Base-by-base conservation (phyloP, 2,113 vertebrate genomes). In the Petrocephalus zakoni region DNA sequence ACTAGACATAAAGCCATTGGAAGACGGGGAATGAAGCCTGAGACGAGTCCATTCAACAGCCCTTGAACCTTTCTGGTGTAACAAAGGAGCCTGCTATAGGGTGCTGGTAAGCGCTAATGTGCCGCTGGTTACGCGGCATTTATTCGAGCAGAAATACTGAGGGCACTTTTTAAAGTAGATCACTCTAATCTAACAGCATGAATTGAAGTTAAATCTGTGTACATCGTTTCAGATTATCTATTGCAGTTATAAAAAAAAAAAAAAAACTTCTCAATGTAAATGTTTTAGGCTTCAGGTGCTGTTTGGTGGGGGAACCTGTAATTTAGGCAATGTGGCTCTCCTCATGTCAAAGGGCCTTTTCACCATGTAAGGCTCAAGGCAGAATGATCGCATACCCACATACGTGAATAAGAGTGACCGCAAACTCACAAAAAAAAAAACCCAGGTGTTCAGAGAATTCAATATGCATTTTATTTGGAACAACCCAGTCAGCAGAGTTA, bases 391-490 rank as follows among this genome's bases (percentile, higher is more conserved):
- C 34, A 42, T 37, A 42, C 72, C 34, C 34, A 42, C 72, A 75
- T 42, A 34, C 13, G 37, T 13, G 11, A 75, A 19, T 6, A 55
- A 55, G 29, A 75, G 72, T 34, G 72, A 75, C 34, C 25, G 34
- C 34, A 42, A 29, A 37, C 19, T 42, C 72, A 37, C 34, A 3
- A n/a, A 58, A 88, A 7, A 64, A 34, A 55, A 47, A 13, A 52
- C 1, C n/a, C n/a, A 85, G 83, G 19, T 55, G 84, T 34, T 0
- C 34, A 87, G 21, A 37, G 42, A n/a, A 87, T 55, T 49, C n/a
- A 61, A 61, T 85, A 83, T 90, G 89, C 37, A n/a, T 88, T 92
- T 91, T 92, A 92, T 92, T 92, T 87, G 53, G 61, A 61, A 87
- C 83, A 85, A 88, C 90, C 25, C 42, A 86, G 47, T 58, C 34